phyloP scores from a whole-genome alignment of 2,113 vertebrate species.

The Gobio gobio region DNA sequence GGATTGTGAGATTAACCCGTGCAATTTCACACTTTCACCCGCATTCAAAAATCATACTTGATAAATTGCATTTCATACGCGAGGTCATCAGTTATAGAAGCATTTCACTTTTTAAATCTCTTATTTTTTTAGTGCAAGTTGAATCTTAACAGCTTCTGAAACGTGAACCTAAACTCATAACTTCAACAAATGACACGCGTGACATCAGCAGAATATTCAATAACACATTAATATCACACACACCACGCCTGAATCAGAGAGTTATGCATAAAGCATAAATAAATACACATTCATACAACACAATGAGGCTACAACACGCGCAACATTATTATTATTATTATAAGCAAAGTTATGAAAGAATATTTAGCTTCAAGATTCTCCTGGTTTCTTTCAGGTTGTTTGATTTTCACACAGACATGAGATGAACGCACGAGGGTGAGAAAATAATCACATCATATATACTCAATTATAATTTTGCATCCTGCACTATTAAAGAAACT shows the following conservation, averaged over 20 bases:
- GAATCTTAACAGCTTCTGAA: not conserved
- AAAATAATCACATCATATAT: not conserved
- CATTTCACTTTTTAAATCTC: not conserved
- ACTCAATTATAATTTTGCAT: not conserved
- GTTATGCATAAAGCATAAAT: not conserved
- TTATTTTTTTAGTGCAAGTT: not conserved
- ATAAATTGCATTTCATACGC: not conserved
- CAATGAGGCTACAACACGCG: not conserved
- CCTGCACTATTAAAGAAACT: not conserved
- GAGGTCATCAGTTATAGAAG: not conserved
- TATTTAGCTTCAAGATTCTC: not conserved
- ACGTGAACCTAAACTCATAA: not conserved
- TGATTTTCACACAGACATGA: not conserved
- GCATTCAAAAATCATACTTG: not conserved
- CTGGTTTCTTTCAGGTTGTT: not conserved
- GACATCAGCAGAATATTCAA: not conserved
- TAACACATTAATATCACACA: constrained; percentile 20
- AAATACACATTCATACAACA: not conserved
- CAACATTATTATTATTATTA: not conserved
- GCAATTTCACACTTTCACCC: not conserved
- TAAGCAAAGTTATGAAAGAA: not conserved
- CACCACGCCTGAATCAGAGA: not conserved
- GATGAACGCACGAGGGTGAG: not conserved
- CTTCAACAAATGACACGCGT: not conserved
- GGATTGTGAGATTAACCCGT: constrained; percentile 8